Conservation (phyloP, 2,113 vertebrate species). For the Hepsetus odoe region DNA sequence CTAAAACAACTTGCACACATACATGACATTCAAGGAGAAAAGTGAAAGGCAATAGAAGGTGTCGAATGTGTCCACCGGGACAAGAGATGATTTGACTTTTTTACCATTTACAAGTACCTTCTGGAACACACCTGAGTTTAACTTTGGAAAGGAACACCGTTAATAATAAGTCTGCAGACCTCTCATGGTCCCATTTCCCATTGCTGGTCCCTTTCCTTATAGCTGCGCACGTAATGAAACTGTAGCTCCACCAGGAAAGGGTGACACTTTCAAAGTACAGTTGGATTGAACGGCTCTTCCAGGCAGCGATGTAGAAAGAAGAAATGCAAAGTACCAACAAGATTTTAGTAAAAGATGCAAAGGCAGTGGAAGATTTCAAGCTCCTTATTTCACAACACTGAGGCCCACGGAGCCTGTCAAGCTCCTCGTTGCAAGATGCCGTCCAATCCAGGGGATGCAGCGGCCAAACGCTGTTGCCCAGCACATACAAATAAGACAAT, state of each 20-base stretch:
- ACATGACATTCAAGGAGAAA: constrained; percentile 73
- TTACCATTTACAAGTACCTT: constrained; percentile 61
- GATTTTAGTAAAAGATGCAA: background rate
- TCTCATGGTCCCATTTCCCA: background rate
- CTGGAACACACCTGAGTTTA: constrained; percentile 74
- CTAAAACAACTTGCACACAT: constrained; percentile 28
- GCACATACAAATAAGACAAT: background rate
- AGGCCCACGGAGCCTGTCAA: background rate
- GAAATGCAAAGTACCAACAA: background rate
- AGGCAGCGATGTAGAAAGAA: background rate
- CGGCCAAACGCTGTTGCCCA: background rate
- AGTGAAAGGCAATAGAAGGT: constrained; percentile 43
- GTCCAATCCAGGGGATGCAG: background rate
- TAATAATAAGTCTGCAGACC: constrained; percentile 20
- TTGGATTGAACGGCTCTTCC: constrained; percentile 8
- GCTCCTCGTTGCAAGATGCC: background rate
- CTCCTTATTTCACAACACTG: background rate
- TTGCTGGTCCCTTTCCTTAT: background rate
- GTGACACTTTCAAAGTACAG: constrained; percentile 35
- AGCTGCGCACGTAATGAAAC: constrained; percentile 4
- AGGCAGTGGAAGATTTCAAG: background rate
- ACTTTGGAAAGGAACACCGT: constrained; percentile 58
- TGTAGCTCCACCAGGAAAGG: constrained; percentile 14
- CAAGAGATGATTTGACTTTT: constrained; percentile 40
- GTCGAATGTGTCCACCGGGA: constrained; percentile 56